Evolutionary conservation across 2,888 invertebrate species (phyloP).

Genomic region (Harpalus rufipes): DNA sequence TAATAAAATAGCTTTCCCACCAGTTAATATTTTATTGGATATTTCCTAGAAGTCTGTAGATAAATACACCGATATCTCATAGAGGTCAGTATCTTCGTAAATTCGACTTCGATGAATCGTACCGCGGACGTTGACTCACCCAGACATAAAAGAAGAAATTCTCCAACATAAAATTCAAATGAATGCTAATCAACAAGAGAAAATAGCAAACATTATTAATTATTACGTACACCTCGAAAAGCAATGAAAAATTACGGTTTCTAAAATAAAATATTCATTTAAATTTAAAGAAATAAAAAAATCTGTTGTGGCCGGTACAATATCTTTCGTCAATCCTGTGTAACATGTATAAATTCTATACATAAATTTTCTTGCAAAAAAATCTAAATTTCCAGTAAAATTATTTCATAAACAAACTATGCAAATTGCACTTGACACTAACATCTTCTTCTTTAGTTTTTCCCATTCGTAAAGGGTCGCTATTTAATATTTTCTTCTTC

Average conservation of each 20-base stretch:
- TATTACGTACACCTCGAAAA: background rate
- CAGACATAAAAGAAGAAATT: slow-evolving; percentile 43
- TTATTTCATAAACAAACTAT: no score
- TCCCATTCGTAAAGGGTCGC: no score
- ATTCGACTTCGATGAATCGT: slow-evolving; percentile 36
- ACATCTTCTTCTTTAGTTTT: no score
- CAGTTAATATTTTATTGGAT: background rate
- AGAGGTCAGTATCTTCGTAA: slow-evolving; percentile 11
- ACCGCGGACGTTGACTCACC: slow-evolving; percentile 41
- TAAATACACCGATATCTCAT: background rate
- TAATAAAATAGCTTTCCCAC: background rate
- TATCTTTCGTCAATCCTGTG: no score
- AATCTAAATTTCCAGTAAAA: no score
- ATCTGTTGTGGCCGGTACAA: no score
- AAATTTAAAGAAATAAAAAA: no score
- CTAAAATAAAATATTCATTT: no score
- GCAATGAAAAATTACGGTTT: background rate
- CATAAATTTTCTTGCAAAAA: no score
- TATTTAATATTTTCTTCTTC: no score
- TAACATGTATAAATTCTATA: no score
- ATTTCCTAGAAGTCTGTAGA: background rate
- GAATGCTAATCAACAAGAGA: slow-evolving; percentile 26
- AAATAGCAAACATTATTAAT: slow-evolving; percentile 2
- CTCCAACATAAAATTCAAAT: slow-evolving; percentile 41
- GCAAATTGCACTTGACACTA: no score